These are phyloP conservation scores for Conops quadrifasciatus DNA, from an alignment of 2,888 invertebrate genomes.

Conservation along the genomic window DNA sequence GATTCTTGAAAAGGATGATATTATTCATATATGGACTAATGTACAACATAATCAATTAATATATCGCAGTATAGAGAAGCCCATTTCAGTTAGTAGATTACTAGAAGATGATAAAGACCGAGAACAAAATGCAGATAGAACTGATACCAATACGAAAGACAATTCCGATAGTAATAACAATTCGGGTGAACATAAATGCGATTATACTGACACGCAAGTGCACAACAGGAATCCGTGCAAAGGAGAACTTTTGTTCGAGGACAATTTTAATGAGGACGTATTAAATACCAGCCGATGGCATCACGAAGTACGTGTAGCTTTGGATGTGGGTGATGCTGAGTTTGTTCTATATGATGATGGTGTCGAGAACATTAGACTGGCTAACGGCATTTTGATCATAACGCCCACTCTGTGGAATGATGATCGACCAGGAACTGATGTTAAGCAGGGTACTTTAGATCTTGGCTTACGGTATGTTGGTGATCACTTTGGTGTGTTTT, in stretches of 20 bases:
- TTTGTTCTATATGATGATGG: constrained; percentile 66
- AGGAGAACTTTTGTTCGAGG: constrained; percentile 71
- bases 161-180: not conserved
- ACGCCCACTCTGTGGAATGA: constrained; percentile 58
- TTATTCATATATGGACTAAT: constrained; percentile 71
- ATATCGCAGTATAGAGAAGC: constrained; percentile 50
- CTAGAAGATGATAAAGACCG: not conserved
- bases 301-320: constrained; percentile 70
- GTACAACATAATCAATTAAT: constrained; percentile 68
- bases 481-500: not conserved
- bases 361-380: constrained; percentile 48
- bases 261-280: constrained; percentile 67
- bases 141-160: not conserved
- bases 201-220: constrained; percentile 36
- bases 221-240: constrained; percentile 60
- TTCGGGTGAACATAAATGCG: constrained; percentile 33
- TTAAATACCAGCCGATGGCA: constrained; percentile 68
- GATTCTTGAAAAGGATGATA: constrained; percentile 68
- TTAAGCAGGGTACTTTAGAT: constrained; percentile 58
- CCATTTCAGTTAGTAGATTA: constrained; percentile 42
- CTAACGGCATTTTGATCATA: constrained; percentile 59
- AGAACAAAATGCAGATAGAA: not conserved
- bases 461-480: constrained; percentile 56
- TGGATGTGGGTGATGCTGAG: constrained; percentile 66
- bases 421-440: constrained; percentile 49